These are phyloP conservation scores for Leptodactylus fuscus DNA, from an alignment of 2,113 vertebrate genomes.

Conservation along the genomic window DNA sequence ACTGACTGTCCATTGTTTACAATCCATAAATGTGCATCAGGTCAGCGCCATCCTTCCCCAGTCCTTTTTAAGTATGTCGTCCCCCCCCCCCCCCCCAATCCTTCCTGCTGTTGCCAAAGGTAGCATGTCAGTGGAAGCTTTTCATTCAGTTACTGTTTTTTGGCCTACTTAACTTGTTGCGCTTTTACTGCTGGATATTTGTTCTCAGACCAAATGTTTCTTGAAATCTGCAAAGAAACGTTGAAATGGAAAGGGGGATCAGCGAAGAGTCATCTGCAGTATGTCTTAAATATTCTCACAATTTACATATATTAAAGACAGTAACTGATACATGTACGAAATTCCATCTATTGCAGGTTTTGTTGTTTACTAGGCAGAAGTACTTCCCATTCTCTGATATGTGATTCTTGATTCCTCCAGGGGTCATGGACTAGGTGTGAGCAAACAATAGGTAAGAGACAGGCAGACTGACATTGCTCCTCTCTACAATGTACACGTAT, in stretches of 20 bases:
- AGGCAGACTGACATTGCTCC: neutral
- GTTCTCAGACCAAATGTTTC: constrained; percentile 42
- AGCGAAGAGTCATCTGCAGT: neutral
- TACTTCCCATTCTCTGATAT: neutral
- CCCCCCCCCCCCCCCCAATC: neutral
- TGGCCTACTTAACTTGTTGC: neutral
- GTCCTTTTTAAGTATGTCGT: neutral
- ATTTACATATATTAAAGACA: neutral
- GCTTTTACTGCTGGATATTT: constrained; percentile 18
- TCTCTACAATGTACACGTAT: neutral
- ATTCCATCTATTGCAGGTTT: neutral
- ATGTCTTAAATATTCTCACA: constrained; percentile 26
- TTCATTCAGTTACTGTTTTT: constrained; percentile 22
- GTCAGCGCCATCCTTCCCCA: constrained; percentile 17
- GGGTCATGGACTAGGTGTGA: neutral
- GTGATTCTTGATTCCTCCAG: neutral
- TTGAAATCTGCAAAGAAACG: neutral
- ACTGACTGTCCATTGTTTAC: constrained; percentile 54
- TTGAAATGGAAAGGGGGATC: neutral
- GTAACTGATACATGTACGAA: constrained; percentile 10
- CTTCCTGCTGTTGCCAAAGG: constrained; percentile 32
- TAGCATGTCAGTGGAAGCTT: constrained; percentile 31
- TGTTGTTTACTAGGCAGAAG: neutral
- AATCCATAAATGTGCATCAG: constrained; percentile 36
- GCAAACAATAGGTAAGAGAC: neutral